These are phyloP conservation scores for Lordiphosa andalusiaca DNA, from an alignment of 2,888 invertebrate species.

Conservation along the genomic window DNA sequence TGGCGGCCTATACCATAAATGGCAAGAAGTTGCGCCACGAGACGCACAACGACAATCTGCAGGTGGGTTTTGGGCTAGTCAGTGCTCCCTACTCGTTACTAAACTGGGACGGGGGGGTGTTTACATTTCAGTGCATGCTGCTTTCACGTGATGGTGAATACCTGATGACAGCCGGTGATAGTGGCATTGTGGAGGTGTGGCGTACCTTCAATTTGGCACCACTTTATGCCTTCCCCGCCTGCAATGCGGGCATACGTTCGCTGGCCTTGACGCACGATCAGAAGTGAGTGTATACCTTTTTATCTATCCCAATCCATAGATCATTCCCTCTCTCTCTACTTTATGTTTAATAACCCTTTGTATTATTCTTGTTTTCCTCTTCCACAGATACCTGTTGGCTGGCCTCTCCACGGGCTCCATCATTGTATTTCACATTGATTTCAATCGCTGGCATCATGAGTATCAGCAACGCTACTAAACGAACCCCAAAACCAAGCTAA, in stretches of 20 bases:
- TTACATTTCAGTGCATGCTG: slow-evolving; percentile 87
- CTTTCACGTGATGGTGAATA: slow-evolving; percentile 99
- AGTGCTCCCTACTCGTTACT: background rate
- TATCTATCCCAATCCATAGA: no score
- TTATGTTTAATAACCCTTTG: background rate
- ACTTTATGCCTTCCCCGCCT: slow-evolving; percentile 98
- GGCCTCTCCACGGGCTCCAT: slow-evolving; percentile 98
- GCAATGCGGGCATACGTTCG: slow-evolving; percentile 96
- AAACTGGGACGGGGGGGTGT: background rate
- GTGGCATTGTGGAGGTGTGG: slow-evolving; percentile 99
- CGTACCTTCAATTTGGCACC: slow-evolving; percentile 97
- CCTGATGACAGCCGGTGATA: slow-evolving; percentile 97
- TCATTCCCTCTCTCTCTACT: no score
- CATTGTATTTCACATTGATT: slow-evolving; percentile 99
- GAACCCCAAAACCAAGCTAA: background rate
- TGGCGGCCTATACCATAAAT: slow-evolving; percentile 96
- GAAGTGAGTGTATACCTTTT: slow-evolving; percentile 85
- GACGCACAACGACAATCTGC: slow-evolving; percentile 96
- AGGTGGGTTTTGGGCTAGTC: slow-evolving; percentile 82
- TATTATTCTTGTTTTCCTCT: slow-evolving; percentile 1
- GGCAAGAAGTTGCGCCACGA: slow-evolving; percentile 93
- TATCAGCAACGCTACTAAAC: slow-evolving; percentile 94
- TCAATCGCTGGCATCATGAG: slow-evolving; percentile 98
- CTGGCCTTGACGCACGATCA: slow-evolving; percentile 98
- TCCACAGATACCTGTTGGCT: slow-evolving; percentile 93